Evolutionary conservation across 2,888 invertebrate genomes (phyloP).

Genomic region (Sipha maydis): DNA sequence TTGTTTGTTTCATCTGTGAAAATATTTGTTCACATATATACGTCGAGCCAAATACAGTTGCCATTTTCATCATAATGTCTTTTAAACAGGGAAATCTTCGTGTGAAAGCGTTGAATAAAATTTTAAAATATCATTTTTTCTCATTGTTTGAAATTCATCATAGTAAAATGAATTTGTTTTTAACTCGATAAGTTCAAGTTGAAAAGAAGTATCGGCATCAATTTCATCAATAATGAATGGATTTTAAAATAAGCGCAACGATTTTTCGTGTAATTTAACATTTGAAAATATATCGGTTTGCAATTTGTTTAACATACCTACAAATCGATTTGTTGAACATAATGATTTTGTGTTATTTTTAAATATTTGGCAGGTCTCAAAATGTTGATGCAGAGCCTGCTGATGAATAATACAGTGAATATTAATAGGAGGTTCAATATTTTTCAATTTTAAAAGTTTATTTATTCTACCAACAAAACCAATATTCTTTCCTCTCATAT

Average conservation of each 20-base stretch:
- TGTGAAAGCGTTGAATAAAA: not conserved
- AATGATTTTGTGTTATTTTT: no score
- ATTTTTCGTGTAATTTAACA: slow-evolving; percentile 17
- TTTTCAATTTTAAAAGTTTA: no score
- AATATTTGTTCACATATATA: slow-evolving; percentile 6
- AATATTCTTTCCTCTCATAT: no score
- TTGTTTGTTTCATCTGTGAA: not conserved
- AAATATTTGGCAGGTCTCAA: no score
- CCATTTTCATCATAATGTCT: not conserved
- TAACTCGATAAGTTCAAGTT: slow-evolving; percentile 1
- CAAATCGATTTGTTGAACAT: not conserved
- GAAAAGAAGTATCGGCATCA: not conserved
- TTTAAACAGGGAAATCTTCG: not conserved
- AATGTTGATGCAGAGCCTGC: no score
- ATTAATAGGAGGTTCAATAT: no score
- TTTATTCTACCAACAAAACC: no score
- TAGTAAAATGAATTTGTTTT: not conserved
- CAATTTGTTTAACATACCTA: slow-evolving; percentile 23
- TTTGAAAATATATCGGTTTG: slow-evolving; percentile 19
- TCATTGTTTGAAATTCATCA: slow-evolving; percentile 2
- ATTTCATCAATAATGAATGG: not conserved
- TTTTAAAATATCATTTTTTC: not conserved
- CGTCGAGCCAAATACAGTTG: no score
- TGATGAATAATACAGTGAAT: no score
- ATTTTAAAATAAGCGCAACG: not conserved